Percentiles rank a stretch among this genome's conserved stretches.
Conservation (phyloP, 2,888 invertebrate species). For the Ennomos fuscantarius region DNA sequence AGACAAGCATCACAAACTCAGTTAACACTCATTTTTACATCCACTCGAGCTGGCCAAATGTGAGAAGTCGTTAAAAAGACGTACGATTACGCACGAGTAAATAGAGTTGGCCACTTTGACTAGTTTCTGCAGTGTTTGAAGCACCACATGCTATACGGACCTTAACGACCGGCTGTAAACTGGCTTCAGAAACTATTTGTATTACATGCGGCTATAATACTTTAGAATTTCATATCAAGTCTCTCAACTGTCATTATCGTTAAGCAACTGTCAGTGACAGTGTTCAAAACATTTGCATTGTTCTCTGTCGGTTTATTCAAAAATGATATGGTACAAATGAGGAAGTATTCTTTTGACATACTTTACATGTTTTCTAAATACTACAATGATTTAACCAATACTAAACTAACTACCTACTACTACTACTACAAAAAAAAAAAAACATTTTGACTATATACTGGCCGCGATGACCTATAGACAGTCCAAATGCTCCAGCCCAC, state of each 20-base stretch:
- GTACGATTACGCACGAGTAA: slow-evolving; percentile 45
- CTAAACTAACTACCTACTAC: too few relatives aligned
- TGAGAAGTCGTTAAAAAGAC: slow-evolving; percentile 63
- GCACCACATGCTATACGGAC: slow-evolving; percentile 38
- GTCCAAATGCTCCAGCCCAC: too few relatives aligned
- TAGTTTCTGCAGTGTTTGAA: slow-evolving; percentile 29
- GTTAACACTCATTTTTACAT: slow-evolving; percentile 25
- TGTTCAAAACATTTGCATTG: not conserved
- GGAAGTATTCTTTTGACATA: too few relatives aligned
- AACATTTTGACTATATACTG: too few relatives aligned
- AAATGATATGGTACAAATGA: too few relatives aligned
- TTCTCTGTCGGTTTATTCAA: not conserved
- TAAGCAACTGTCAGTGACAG: slow-evolving; percentile 33
- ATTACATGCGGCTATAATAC: slow-evolving; percentile 34
- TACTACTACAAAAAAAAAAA: too few relatives aligned
- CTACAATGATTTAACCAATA: too few relatives aligned
- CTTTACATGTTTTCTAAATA: too few relatives aligned
- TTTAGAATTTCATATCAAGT: slow-evolving; percentile 35
- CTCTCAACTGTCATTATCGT: slow-evolving; percentile 38
- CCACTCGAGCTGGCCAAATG: slow-evolving; percentile 45
- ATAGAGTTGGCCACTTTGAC: slow-evolving; percentile 36
- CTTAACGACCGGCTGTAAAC: slow-evolving; percentile 43
- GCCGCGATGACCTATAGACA: too few relatives aligned
- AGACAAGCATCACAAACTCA: slow-evolving; percentile 22
- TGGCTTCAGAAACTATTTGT: slow-evolving; percentile 36